phyloP scores from a whole-genome alignment of 2,888 invertebrate species.

The Melinaea marsaeus region DNA sequence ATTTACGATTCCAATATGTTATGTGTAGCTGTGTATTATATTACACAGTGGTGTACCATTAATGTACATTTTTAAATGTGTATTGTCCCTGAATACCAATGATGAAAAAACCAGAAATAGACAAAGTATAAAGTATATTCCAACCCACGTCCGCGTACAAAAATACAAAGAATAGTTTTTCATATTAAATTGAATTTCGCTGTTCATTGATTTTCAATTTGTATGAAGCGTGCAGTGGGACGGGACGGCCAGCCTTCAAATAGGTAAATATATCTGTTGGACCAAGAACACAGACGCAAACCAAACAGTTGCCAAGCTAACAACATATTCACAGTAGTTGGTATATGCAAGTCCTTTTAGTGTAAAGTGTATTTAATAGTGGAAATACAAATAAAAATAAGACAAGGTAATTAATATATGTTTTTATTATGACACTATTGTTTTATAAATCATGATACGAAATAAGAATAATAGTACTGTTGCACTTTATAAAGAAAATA shows the following conservation, averaged over 20 bases:
- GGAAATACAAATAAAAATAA: not conserved
- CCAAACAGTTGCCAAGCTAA: conserved; percentile 22
- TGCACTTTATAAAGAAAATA: too few species aligned
- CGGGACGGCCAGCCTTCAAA: conserved; percentile 46
- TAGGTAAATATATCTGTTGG: conserved; percentile 54
- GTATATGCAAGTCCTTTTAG: conserved; percentile 8
- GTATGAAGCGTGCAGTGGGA: conserved; percentile 52
- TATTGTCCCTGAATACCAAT: not conserved
- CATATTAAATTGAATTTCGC: conserved; percentile 65
- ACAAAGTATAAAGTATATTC: not conserved
- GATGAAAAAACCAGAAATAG: not conserved
- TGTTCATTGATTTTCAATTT: conserved; percentile 76
- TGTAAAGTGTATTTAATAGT: not conserved
- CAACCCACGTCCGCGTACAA: conserved; percentile 21
- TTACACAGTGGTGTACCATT: too few species aligned
- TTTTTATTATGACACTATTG: too few species aligned
- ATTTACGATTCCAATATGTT: too few species aligned
- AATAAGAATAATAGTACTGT: too few species aligned
- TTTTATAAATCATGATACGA: too few species aligned
- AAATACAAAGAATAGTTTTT: conserved; percentile 61
- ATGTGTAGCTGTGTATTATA: too few species aligned
- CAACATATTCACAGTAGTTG: conserved; percentile 16
- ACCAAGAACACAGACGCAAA: conserved; percentile 39
- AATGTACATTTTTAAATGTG: too few species aligned
- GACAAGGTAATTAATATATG: too few species aligned